Conservation (phyloP, 2,888 invertebrate species). For the Erynnis tages region DNA sequence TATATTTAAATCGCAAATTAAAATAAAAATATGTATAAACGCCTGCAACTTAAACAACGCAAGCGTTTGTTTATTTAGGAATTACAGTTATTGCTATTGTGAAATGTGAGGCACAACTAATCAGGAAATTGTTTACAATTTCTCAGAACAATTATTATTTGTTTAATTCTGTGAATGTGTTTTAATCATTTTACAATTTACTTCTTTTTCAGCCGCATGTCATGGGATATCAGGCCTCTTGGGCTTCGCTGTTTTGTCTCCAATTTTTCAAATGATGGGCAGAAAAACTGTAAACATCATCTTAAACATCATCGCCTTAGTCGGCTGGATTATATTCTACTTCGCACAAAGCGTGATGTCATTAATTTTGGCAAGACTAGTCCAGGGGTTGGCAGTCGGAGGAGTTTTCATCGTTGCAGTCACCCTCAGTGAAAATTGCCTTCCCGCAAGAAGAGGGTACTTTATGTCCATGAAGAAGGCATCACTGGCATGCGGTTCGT, state of each 20-base stretch:
- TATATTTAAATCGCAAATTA: too few relatives aligned
- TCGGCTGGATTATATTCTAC: conserved; percentile 44
- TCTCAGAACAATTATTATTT: background rate
- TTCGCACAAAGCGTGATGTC: conserved; percentile 37
- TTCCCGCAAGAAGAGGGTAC: conserved; percentile 45
- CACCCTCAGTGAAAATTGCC: conserved; percentile 44
- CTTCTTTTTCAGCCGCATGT: conserved; percentile 43
- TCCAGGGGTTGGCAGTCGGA: conserved; percentile 46
- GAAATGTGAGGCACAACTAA: too few relatives aligned
- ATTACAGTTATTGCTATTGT: too few relatives aligned
- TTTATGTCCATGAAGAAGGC: conserved; percentile 44
- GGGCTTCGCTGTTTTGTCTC: conserved; percentile 43
- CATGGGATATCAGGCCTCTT: conserved; percentile 44
- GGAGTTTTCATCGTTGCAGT: conserved; percentile 41
- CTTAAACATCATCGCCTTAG: conserved; percentile 31
- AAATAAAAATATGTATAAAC: too few relatives aligned
- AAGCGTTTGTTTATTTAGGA: too few relatives aligned
- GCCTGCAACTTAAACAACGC: too few relatives aligned
- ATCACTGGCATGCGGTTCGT: conserved; percentile 36
- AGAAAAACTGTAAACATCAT: conserved; percentile 40
- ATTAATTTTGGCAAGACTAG: conserved; percentile 41
- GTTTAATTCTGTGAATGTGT: background rate
- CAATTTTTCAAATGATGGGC: conserved; percentile 44
- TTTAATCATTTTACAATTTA: background rate
- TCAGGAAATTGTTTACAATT: too few relatives aligned